Conservation (phyloP, 1,140 invertebrate genomes). For the Octopus sinensis region DNA sequence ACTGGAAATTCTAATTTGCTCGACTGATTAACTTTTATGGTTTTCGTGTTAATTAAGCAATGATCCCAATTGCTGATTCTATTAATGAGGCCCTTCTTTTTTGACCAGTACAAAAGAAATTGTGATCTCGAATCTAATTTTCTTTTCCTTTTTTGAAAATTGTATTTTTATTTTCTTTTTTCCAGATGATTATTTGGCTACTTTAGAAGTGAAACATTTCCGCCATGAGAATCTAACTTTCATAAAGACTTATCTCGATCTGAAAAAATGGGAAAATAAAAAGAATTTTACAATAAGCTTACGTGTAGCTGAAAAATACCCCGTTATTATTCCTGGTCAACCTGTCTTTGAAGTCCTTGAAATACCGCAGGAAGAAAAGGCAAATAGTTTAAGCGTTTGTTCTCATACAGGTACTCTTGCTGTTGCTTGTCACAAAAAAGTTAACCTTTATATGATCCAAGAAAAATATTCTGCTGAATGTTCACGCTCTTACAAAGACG, state of each 20-base stretch:
- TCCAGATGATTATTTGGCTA: background rate
- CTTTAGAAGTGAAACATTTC: background rate
- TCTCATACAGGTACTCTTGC: background rate
- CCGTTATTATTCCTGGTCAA: background rate
- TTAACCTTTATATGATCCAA: background rate
- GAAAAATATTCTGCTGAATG: background rate
- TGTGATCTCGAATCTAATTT: background rate
- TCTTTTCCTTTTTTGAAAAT: background rate
- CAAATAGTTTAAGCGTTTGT: background rate
- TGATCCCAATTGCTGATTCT: no score
- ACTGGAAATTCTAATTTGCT: no score
- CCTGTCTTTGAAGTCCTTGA: conserved; percentile 4
- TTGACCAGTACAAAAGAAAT: no score
- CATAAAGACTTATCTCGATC: background rate
- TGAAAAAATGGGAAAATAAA: conserved; percentile 1
- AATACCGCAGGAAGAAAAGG: background rate
- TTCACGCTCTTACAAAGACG: background rate
- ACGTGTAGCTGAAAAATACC: background rate
- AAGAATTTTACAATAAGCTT: background rate
- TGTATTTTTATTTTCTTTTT: background rate
- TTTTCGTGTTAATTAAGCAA: no score
- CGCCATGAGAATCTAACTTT: background rate
- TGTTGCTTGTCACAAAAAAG: background rate
- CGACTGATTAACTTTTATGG: no score
- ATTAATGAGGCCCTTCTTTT: no score